Base-by-base conservation (phyloP, 2,888 invertebrate genomes). In the Gibbula magus region DNA sequence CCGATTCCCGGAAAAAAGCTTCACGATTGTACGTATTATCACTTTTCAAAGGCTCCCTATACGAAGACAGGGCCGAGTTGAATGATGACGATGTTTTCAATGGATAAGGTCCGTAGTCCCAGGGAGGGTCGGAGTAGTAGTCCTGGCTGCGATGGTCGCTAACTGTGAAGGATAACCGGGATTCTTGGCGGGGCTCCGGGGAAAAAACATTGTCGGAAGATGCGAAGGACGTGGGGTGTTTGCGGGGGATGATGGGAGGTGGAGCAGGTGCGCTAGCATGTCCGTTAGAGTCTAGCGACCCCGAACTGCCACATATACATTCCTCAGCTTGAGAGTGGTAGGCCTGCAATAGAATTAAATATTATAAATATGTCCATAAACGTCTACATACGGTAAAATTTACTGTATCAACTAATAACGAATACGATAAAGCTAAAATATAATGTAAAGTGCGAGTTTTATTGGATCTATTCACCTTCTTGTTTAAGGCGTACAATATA, bases 321-420 rank as follows among this genome's bases (percentile, higher is more conserved):
- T 81, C 80, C 52, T 76, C 54, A n/a, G 80, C 74, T 51, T 81
- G 83, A 74, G 81, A 80, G 70, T 88, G 87, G 81, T 91, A 91
- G 7, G 91, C 90, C 91, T 91, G 88, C 22, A 88, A 85, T 61
- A 54, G 54, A 81, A 78, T 29, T n/a, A 53, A 75, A n/a, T 32
- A 32, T 51, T 4, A 35, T 20, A 22, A 3, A 70, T 52, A 70
- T n/a, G n/a, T n/a, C n/a, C n/a, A n/a, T n/a, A n/a, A n/a, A n/a
- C n/a, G n/a, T n/a, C n/a, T n/a, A n/a, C n/a, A n/a, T n/a, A n/a
- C n/a, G n/a, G n/a, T n/a, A n/a, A n/a, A n/a, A n/a, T n/a, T n/a
- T n/a, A n/a, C n/a, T n/a, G n/a, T n/a, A n/a, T n/a, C n/a, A n/a
- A n/a, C n/a, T n/a, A n/a, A n/a, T n/a, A n/a, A n/a, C n/a, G n/a